phyloP scores from a whole-genome alignment of 2,797 vertebrate genomes.

The Melanotaenia nigrans region DNA sequence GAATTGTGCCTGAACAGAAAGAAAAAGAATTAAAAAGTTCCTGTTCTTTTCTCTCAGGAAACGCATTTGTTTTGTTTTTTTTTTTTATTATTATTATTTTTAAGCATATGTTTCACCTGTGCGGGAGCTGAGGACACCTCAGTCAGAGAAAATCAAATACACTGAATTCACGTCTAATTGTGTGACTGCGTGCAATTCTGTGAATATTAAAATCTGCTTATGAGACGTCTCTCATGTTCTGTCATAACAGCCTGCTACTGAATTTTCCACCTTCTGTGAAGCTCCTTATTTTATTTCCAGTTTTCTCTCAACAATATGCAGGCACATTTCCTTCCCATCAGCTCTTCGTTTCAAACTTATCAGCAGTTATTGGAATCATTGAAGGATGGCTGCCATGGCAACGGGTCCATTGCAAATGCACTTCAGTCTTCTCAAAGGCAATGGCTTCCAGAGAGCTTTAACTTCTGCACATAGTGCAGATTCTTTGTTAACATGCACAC shows the following conservation, averaged over 20 bases:
- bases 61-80: conserved; percentile 11
- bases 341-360: conserved; percentile 49
- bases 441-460: conserved; percentile 36
- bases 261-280: neutral
- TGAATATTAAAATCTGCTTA: conserved; percentile 18
- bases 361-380: conserved; percentile 42
- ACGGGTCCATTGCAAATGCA: conserved; percentile 43
- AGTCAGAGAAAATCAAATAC: conserved; percentile 24
- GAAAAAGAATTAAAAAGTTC: conserved; percentile 29
- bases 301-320: conserved; percentile 20
- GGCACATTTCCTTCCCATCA: conserved; percentile 33
- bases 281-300: conserved; percentile 8
- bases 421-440: conserved; percentile 46
- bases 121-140: conserved; percentile 24
- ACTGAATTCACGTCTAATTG: conserved; percentile 18
- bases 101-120: conserved; percentile 20
- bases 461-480: conserved; percentile 1
- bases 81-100: conserved; percentile 20
- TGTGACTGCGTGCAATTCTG: conserved; percentile 6
- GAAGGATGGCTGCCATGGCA: conserved; percentile 64
- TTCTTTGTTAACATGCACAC: conserved; percentile 19
- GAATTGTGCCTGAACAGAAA: conserved; percentile 19
- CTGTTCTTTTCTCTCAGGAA: conserved; percentile 11
- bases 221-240: conserved; percentile 16
- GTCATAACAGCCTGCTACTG: neutral